Evolutionary conservation across 2,797 vertebrate genomes (phyloP), one percentile per base, ranked within the genome.

Genomic region (Gallinago solitaria): DNA sequence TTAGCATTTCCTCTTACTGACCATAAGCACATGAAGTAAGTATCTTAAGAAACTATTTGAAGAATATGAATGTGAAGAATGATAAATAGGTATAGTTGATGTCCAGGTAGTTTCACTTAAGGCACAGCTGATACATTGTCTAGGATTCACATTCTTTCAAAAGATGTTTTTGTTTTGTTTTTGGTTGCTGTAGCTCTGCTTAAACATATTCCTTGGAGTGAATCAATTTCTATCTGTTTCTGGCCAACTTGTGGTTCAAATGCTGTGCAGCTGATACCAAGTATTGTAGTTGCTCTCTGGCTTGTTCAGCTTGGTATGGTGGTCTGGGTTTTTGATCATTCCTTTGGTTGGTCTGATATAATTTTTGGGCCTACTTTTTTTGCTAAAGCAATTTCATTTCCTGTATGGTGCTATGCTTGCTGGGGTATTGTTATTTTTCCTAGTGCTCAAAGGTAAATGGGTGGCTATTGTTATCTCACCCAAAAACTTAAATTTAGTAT

Each of bases 271-370:
- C 5, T 91, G 53, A 7, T 25, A 50, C 32, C 1, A 2, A n/a
- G 2, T 4, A 9, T 60, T 7, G 32, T 30, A 3, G 9, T 19
- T 78, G 33, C 14, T 61, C 11, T 47, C 37, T 84, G 27, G 4
- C 30, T 80, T 82, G 15, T 63, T 74, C 28, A 56, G 16, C 15
- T 43, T 65, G 60, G 6, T 5, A 1, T 6, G 4, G 10, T 41
- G 21, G 3, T n/a, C 33, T 43, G 14, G 10, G 6, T 75, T 90
- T 93, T 18, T 86, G 28, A 30, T 81, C 1, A 0, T 60, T 83
- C 2, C 0, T 1, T 32, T n/a, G 8, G 11, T 64, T 69, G 61
- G 33, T 39, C 12, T 17, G 13, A 25, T 43, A 28, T 14, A 54
- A 7, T 9, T 61, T 51, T 32, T 63, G 12, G 50, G n/a, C 32